Percentiles rank a stretch among this genome's conserved stretches.
phyloP scores from a whole-genome alignment of 2,888 invertebrate species.

The Tanypteryx hageni region DNA sequence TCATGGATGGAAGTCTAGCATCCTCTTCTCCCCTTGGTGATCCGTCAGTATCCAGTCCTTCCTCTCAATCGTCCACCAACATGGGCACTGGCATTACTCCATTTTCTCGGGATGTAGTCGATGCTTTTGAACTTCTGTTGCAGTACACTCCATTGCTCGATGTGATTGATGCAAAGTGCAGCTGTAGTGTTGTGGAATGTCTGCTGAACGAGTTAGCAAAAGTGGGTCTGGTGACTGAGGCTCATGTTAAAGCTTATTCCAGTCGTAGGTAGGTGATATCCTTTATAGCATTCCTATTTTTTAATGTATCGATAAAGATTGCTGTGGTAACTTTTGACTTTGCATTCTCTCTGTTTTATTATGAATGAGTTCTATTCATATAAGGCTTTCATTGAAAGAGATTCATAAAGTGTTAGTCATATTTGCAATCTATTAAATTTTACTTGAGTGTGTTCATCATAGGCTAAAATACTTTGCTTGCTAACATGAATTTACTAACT shows the following conservation, averaged over 20 bases:
- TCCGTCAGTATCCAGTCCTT: conserved; percentile 47
- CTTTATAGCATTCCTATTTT: background rate
- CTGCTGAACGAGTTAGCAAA: conserved; percentile 89
- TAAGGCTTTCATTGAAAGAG: background rate
- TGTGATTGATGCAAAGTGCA: conserved; percentile 92
- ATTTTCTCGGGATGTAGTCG: conserved; percentile 85
- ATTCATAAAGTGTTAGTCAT: background rate
- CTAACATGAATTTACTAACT: no score
- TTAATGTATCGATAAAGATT: background rate
- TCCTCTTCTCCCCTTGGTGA: conserved; percentile 49
- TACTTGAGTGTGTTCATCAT: no score
- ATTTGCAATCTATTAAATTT: no score
- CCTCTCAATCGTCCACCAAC: conserved; percentile 34
- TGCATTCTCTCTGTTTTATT: no score
- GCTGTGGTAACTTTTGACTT: background rate
- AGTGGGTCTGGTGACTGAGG: conserved; percentile 87
- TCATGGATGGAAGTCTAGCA: conserved; percentile 33
- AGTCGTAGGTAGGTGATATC: conserved; percentile 76
- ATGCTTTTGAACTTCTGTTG: conserved; percentile 90
- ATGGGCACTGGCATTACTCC: conserved; percentile 78
- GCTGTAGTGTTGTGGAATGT: conserved; percentile 91
- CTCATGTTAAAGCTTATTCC: conserved; percentile 84
- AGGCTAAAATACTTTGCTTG: no score
- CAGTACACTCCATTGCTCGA: conserved; percentile 91
- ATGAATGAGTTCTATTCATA: no score